These are phyloP conservation scores for Sarcophilus harrisii DNA, from an alignment of 2,797 vertebrate species.

Conservation along the genomic window DNA sequence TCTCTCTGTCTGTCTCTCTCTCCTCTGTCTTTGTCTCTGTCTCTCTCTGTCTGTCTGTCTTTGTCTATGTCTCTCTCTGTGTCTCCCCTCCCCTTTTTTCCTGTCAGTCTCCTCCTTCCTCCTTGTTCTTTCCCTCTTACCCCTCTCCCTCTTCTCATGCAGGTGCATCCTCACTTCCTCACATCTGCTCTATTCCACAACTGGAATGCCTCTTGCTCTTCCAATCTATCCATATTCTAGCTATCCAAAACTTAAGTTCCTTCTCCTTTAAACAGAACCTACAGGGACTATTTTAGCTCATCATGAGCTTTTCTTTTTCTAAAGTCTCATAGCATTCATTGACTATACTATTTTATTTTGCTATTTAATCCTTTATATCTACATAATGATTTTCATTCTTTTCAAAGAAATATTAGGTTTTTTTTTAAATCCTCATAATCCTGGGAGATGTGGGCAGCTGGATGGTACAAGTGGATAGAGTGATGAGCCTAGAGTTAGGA, in stretches of 20 bases:
- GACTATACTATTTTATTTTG: neutral
- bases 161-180: neutral
- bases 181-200: neutral
- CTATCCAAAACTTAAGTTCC: constrained; percentile 15
- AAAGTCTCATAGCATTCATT: neutral
- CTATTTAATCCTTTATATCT: neutral
- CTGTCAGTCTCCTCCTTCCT: too few relatives aligned
- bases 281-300: neutral
- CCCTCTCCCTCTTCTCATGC: neutral
- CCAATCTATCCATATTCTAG: neutral
- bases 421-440: neutral
- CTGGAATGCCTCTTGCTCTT: neutral
- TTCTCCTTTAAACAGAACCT: neutral
- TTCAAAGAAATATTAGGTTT: neutral
- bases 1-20: too few relatives aligned
- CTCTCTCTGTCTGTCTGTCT: neutral
- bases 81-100: too few relatives aligned
- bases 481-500: neutral
- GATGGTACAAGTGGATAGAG: neutral
- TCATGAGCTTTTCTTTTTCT: neutral
- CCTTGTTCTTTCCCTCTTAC: neutral
- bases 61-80: too few relatives aligned
- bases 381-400: neutral
- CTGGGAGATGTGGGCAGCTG: neutral
- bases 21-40: too few relatives aligned